Base-by-base conservation (phyloP, 2,797 vertebrate genomes). In the Tadarida brasiliensis region DNA sequence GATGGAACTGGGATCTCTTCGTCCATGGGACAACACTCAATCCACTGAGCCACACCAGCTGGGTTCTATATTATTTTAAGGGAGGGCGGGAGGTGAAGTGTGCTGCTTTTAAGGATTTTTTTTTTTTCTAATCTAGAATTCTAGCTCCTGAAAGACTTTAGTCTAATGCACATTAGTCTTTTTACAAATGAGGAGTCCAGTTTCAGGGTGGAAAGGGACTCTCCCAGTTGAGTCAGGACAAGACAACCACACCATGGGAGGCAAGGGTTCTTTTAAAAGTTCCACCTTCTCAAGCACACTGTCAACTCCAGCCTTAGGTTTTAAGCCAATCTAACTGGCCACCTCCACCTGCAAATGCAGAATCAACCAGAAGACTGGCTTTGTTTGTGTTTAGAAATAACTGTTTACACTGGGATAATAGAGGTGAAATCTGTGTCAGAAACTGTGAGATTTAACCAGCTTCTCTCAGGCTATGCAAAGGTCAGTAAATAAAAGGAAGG, bases 171-270 rank as follows among this genome's bases (percentile, higher is more conserved):
- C 65, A 20, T 67, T 33, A 49, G 28, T 59, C 39, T 81, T 56
- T 80, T 77, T 57, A 85, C 65, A 91, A 86, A 81, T 16, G 82
- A 78, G 57, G 57, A 94, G 78, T 56, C 87, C 65, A 78, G 76
- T 65, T 81, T 83, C 30, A 30, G 44, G 59, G n/a, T 56, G 85
- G 54, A 63, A 83, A 91, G 49, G 20, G 61, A 35, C 91, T 89
- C 88, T 84, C 56, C 61, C 17, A 82, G 44, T 1, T 77, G 67
- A 91, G 56, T 59, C 54, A 57, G 80, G 71, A 73, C 54, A 26
- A 91, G 68, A 90, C 90, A 57, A 33, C 1, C 77, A 80, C 74
- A 26, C 5, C 6, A 68, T 0, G n/a, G 51, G 10, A 57, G 76
- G 11, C n/a, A 35, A 70, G 4, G 28, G 11, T 47, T 44, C 47